Evolutionary conservation across 2,888 invertebrate genomes (phyloP), one percentile per base, ranked within the genome.

Genomic region (Melanostoma scalare): DNA sequence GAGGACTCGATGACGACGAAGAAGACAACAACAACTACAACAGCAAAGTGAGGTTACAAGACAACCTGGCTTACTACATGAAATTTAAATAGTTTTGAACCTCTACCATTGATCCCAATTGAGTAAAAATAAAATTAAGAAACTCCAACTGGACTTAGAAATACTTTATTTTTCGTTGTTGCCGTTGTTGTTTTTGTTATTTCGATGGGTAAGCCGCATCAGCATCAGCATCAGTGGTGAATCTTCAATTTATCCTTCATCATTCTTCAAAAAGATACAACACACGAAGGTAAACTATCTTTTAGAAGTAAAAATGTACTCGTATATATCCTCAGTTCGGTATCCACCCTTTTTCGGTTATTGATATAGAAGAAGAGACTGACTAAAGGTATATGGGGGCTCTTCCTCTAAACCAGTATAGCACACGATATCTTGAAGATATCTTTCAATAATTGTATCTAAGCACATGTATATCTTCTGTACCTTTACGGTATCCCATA

Each of bases 311-410:
- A 20, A 20, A 20, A 20, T 69, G 61, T 46, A 56, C 72, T 52
- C 52, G 42, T 50, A 71, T 68, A 75, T 75, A 67, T 61, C 68
- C 68, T 46, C 9, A 63, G 58, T 44, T 65, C 69, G 61, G 73
- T 74, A 87, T 89, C 90, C 90, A 89, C 90, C 90, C 90, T 88
- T 90, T 90, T 90, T 89, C 87, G 89, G 89, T 90, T 90, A 90
- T 90, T 90, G 90, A 90, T 90, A 90, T 89, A 89, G 89, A 89
- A 67, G 65, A 52, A 48, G n/a, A 58, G 67, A 52, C 2, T 31
- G 9, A n/a, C n/a, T n/a, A n/a, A n/a, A n/a, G n/a, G n/a, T n/a
- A n/a, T n/a, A n/a, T n/a, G n/a, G n/a, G 4, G 35, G 6, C 38
- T 35, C 20, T 20, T 20, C 20, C 20, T 20, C 20, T 20, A 20